Conservation (phyloP, 2,888 invertebrate species). For the Stenchaetothrips biformis region DNA sequence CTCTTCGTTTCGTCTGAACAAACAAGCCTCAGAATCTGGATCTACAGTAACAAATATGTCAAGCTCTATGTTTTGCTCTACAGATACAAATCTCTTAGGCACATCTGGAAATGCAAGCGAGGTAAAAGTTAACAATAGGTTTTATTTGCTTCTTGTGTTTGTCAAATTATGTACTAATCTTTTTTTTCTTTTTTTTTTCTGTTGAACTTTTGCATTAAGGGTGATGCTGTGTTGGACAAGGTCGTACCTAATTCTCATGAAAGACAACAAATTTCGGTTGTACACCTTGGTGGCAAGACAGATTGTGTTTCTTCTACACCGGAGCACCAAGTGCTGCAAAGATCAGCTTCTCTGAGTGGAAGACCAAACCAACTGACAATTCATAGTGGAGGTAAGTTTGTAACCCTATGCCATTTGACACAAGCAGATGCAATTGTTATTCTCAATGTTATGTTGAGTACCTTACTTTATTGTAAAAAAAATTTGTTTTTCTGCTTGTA, state of each 20-base stretch:
- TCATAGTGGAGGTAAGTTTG: constrained; percentile 6
- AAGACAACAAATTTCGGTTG: constrained; percentile 68
- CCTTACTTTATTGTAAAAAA: constrained; percentile 1
- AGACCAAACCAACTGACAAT: constrained; percentile 28
- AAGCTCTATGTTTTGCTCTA: constrained; percentile 28
- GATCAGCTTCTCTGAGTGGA: constrained; percentile 14
- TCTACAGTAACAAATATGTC: constrained; percentile 43
- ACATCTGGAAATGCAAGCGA: constrained; percentile 24
- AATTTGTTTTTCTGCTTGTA: not conserved
- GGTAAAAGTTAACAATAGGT: constrained; percentile 17
- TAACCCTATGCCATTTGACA: not conserved
- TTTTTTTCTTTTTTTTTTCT: not conserved
- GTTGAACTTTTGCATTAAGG: not conserved
- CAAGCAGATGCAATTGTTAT: not conserved
- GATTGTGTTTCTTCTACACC: constrained; percentile 28
- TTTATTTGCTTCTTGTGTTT: constrained; percentile 6
- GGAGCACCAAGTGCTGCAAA: constrained; percentile 18
- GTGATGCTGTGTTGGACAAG: constrained; percentile 54
- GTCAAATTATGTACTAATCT: not conserved
- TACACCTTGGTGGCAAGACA: constrained; percentile 51
- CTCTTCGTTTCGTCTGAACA: constrained; percentile 49
- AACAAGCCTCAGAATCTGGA: constrained; percentile 38
- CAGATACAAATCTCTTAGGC: constrained; percentile 27
- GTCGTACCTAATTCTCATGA: constrained; percentile 66
- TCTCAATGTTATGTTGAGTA: constrained; percentile 26